Evolutionary conservation across 1,140 invertebrate genomes (phyloP), one percentile per base, ranked within the genome.

Genomic region (Orius laevigatus): DNA sequence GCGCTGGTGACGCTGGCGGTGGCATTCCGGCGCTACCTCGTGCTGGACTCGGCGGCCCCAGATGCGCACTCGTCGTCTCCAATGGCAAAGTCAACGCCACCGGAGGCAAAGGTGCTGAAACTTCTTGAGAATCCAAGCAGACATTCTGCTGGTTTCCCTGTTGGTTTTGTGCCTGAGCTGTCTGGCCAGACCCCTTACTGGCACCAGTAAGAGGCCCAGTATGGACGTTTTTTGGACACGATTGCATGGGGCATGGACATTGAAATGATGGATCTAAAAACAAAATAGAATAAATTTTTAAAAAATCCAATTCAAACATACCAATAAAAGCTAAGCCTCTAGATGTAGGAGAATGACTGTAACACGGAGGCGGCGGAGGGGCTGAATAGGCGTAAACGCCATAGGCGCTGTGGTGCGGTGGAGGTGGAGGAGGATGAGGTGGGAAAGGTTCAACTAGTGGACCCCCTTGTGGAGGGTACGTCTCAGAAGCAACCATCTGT

Each of bases 221-320:
- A 87, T 78, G 81, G 78, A 81, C 84, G 84, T 89, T 89, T 89
- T 88, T 89, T 89, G 84, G 82, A 87, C 81, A 87, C 71, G 82
- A 76, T 71, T 81, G 76, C 70, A 84, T 81, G 68, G 81, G 83
- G 72, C 83, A 86, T 58, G 81, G 81, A 68, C 82, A 86, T 68
- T 78, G 75, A 52, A 66, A 70, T 51, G 71, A 66, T 59, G 68
- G 57, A 67, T 76, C 74, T 77, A 58, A 33, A 64, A 57, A 32
- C 51, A 53, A 56, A 55, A 53, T 57, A 47, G 35, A 46, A 48
- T 48, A 46, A 49, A 49, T 43, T 14, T 31, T 32, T 43, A 11
- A 52, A 40, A 39, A 48, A 48, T 19, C 38, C n/a, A 45, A 20
- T 5, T 33, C n/a, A 10, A 49, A 52, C 54, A 57, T 35, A 59